Evolutionary conservation across 2,888 invertebrate species (phyloP).

Genomic region (Diabrotica balteata): DNA sequence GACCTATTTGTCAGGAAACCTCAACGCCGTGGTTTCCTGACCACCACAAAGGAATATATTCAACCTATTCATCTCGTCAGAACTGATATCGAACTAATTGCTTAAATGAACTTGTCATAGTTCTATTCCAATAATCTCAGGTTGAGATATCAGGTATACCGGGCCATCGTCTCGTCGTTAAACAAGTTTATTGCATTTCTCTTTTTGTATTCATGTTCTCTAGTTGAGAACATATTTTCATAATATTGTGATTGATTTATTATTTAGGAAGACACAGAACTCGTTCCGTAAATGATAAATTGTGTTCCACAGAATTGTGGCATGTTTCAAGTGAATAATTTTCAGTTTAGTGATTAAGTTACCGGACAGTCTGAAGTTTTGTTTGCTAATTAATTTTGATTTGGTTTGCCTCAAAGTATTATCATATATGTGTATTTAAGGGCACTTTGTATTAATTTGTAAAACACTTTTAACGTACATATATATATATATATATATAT

Average conservation of each 20-base stretch:
- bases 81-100: slow-evolving; percentile 22
- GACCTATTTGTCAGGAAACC: slow-evolving; percentile 4
- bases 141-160: slow-evolving; percentile 7
- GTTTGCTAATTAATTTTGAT: too few relatives aligned
- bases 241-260: slow-evolving; percentile 14
- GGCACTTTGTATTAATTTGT: too few relatives aligned
- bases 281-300: background rate
- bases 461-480: too few relatives aligned
- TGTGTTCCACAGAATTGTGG: background rate
- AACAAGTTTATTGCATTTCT: too few relatives aligned
- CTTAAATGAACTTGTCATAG: slow-evolving; percentile 25
- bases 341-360: background rate
- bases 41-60: slow-evolving; percentile 16
- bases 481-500: too few relatives aligned
- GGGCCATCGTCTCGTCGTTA: background rate
- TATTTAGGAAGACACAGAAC: background rate
- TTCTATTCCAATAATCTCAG: slow-evolving; percentile 18
- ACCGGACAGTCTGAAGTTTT: background rate
- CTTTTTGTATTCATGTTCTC: background rate
- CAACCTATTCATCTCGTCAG: slow-evolving; percentile 10
- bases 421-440: too few relatives aligned
- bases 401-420: too few relatives aligned
- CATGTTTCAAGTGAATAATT: background rate
- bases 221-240: slow-evolving; percentile 8
- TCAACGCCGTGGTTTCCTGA: slow-evolving; percentile 10